A percentile compares a stretch with the other conserved stretches of the same genome.
phyloP scores from a whole-genome alignment of 1,140 invertebrate species.

The Caerostris darwini region DNA sequence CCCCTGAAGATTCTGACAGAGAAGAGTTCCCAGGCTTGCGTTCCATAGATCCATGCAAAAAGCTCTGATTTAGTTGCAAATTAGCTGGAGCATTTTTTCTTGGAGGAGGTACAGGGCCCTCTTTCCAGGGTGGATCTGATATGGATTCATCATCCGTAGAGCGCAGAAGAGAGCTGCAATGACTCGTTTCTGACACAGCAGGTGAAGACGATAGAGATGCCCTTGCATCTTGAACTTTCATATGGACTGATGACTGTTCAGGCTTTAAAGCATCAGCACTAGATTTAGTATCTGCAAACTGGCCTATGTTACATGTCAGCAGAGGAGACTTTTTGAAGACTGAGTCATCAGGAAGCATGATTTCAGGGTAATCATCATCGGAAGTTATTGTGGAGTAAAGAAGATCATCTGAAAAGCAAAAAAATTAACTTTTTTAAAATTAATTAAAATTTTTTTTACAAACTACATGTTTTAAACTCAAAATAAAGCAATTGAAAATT shows the following conservation, averaged over 20 bases:
- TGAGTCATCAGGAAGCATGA: conserved; percentile 65
- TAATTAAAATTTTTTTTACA: neutral
- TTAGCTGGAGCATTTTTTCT: conserved; percentile 67
- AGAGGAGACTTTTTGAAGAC: conserved; percentile 66
- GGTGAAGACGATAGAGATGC: conserved; percentile 73
- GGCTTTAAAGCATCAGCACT: conserved; percentile 8
- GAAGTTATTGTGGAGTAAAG: conserved; percentile 65
- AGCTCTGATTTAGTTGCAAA: conserved; percentile 66
- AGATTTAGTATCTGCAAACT: conserved; percentile 36
- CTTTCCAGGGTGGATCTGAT: conserved; percentile 57
- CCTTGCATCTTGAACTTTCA: conserved; percentile 43
- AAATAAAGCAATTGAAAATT: too few relatives aligned
- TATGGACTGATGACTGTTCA: neutral
- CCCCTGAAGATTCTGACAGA: conserved; percentile 54
- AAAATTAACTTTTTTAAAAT: neutral
- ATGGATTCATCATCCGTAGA: conserved; percentile 73
- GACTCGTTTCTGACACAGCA: conserved; percentile 74
- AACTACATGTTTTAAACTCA: too few relatives aligned
- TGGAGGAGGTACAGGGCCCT: conserved; percentile 58
- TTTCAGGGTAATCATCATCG: conserved; percentile 77
- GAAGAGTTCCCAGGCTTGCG: conserved; percentile 41
- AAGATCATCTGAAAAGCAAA: conserved; percentile 66
- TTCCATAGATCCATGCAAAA: conserved; percentile 54
- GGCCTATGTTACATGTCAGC: neutral
- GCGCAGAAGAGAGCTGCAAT: conserved; percentile 54